These are phyloP conservation scores for Okamejei kenojei DNA, from an alignment of 2,797 vertebrate genomes.

Conservation along the genomic window DNA sequence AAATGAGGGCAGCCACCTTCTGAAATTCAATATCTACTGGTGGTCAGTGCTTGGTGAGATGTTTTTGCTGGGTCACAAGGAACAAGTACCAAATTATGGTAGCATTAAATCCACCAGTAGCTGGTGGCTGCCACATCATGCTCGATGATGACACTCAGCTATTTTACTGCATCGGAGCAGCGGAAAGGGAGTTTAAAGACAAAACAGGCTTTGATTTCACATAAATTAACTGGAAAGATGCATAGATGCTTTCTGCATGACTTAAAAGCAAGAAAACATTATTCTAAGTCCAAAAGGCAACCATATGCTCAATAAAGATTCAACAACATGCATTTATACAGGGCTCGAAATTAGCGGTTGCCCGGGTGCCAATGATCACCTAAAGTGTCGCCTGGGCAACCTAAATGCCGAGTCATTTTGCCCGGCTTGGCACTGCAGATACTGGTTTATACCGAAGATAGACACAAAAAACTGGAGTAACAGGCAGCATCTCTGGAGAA, in stretches of 20 bases:
- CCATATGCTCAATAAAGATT: too few species aligned
- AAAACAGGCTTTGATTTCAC: background rate
- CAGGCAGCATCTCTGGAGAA: too few species aligned
- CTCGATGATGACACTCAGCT: too few species aligned
- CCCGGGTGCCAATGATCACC: too few species aligned
- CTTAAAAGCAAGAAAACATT: background rate
- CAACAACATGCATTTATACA: too few species aligned
- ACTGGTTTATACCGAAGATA: too few species aligned
- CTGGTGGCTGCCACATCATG: background rate
- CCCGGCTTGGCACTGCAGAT: too few species aligned
- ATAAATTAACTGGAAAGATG: background rate
- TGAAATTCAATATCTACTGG: background rate
- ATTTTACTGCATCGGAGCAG: background rate
- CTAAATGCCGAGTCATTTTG: too few species aligned
- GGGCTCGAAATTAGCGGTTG: too few species aligned
- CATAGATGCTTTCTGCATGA: background rate
- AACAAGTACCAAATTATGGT: background rate
- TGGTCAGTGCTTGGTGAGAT: background rate
- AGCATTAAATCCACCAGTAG: background rate
- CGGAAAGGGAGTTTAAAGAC: background rate
- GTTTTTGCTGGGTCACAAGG: background rate
- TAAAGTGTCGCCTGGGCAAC: too few species aligned
- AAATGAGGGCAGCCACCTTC: background rate
- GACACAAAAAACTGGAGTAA: too few species aligned
- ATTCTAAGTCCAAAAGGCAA: background rate